Evolutionary conservation across 2,797 vertebrate genomes (phyloP), one percentile per base, ranked within the genome.

Genomic region (Acipenser transmontanus): DNA sequence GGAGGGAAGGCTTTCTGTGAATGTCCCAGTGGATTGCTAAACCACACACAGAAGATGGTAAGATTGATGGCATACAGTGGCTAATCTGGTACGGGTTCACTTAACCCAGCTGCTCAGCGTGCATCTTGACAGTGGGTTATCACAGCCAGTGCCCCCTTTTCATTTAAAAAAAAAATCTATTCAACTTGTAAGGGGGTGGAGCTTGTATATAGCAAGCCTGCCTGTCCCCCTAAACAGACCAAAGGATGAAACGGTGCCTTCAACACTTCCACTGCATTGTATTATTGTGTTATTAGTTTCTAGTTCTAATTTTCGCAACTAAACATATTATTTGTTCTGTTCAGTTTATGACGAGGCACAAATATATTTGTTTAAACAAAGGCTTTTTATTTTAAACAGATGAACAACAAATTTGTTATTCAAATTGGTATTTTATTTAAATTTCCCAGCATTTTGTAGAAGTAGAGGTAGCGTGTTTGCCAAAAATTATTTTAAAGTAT

Each of bases 51-150:
- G 57, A 68, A 64, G 59, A 72, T 68, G 70, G 49, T 48, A 69
- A 83, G 82, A 80, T 67, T 74, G 75, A 79, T 85, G 76, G 66
- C 47, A 71, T 77, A 70, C 73, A 76, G 70, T 70, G 75, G 13
- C 0, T 74, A 80, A 86, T 82, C 79, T 81, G 75, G 74, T 74
- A 48, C 49, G 70, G 11, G 62, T 74, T 82, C 73, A 75, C 77
- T 84, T 81, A 78, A 69, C 67, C 65, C 68, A 81, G 76, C 71
- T 79, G 71, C 72, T 64, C 70, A 72, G 61, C 62, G 62, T 62
- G 74, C 71, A 68, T 64, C 47, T 76, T 76, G 79, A 73, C 68
- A 70, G 68, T 9, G 59, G 69, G 74, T 69, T 78, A 72, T 79
- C 73, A 72, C 52, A 67, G 69, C 51, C 66, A 75, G 74, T 1